A percentile compares a stretch with the other conserved stretches of the same genome.
These are phyloP conservation scores for Spinibarbus caldwelli DNA, from an alignment of 2,797 vertebrate species.

Conservation along the genomic window DNA sequence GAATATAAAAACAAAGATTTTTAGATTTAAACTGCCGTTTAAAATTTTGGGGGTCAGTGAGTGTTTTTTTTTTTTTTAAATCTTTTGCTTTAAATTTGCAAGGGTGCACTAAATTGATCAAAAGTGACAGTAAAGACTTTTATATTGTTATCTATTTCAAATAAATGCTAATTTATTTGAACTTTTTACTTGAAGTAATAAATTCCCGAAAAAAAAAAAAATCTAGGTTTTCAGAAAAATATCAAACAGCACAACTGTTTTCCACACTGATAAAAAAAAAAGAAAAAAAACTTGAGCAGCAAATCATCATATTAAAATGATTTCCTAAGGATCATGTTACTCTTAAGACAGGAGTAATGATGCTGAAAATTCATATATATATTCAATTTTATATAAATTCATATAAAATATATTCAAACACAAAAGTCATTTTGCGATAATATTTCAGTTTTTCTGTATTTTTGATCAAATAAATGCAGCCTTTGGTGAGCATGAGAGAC, in stretches of 20 bases:
- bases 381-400: too few relatives aligned
- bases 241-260: neutral
- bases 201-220: too few relatives aligned
- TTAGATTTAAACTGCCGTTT: neutral
- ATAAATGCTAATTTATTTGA: neutral
- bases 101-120: neutral
- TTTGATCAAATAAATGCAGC: conserved; percentile 2
- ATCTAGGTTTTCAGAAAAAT: too few relatives aligned
- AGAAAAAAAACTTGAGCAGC: neutral
- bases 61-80: neutral
- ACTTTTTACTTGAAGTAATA: neutral
- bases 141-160: neutral
- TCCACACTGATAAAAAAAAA: neutral
- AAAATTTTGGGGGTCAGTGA: neutral
- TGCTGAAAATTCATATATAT: neutral
- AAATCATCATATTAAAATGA: neutral
- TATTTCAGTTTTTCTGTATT: neutral
- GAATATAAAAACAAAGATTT: neutral
- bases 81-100: neutral
- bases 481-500: neutral
- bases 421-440: neutral
- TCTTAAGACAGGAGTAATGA: neutral
- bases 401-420: neutral
- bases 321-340: neutral
- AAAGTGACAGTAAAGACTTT: neutral